Base-by-base conservation (phyloP, 2,113 vertebrate species). In the Anser cygnoides region DNA sequence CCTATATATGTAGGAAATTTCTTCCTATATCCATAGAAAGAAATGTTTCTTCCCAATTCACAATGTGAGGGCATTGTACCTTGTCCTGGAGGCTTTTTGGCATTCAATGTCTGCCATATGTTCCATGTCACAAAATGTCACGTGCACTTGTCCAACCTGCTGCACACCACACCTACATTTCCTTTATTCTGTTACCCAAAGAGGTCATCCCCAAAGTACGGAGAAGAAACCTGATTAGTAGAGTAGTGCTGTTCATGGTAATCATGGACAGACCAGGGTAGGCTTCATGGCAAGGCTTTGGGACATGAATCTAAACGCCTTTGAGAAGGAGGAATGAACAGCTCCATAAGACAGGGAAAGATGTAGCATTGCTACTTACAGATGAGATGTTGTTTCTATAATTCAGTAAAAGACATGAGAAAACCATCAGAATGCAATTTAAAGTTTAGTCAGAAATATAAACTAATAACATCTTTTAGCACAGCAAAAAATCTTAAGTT, bases 111-210 rank as follows among this genome's bases (percentile, higher is more conserved):
- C 67, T 65, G 62, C 6, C 33, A 41, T 19, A 31, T 23, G 15
- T 8, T 65, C 15, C 11, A 8, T 8, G 16, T 25, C 41, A 10
- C 37, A 46, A 78, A 80, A 33, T 20, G 14, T 66, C 73, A 54
- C 19, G 54, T 57, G 21, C 1, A 3, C 22, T 35, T 0, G 0
- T 33, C 59, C 55, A 77, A 22, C 4, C 17, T 65, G 44, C 25
- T 44, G n/a, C 33, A 49, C 33, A 44, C 20, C 13, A 16, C 33
- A 14, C 11, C 10, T 3, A n/a, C n/a, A 37, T 21, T 8, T 89
- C 25, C 29, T 66, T 10, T 14, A 23, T 54, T 74, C 72, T 89
- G 49, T 4, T 9, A 10, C 22, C 29, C 50, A 70, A 43, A 74
- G 17, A 33, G 28, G 8, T 84, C 44, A 49, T 49, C 55, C 39